Evolutionary conservation across 1,140 invertebrate species (phyloP).

Genomic region (Bombus confusus): DNA sequence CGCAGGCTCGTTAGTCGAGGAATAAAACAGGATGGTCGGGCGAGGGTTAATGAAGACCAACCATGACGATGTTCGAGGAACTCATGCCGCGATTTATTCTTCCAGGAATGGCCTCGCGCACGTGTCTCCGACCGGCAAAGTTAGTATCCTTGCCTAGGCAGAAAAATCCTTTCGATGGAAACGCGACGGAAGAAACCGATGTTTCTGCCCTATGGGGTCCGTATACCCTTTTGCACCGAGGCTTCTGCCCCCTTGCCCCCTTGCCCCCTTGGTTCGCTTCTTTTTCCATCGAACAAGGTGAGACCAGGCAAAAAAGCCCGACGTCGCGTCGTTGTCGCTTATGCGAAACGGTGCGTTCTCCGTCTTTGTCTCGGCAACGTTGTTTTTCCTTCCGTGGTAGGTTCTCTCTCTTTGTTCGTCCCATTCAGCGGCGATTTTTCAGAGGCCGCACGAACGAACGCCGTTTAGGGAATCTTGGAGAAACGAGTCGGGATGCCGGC

Average conservation of each 20-base stretch:
- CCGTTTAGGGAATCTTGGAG: conserved; percentile 81
- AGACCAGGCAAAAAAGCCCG: conserved; percentile 71
- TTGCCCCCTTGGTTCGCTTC: conserved; percentile 4
- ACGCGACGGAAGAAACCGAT: conserved; percentile 59
- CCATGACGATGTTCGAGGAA: conserved; percentile 46
- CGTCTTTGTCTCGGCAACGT: conserved; percentile 32
- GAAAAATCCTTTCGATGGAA: conserved; percentile 67
- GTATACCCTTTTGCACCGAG: conserved; percentile 64
- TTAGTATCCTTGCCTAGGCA: conserved; percentile 47
- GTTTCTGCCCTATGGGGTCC: conserved; percentile 57
- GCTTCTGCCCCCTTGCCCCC: neutral
- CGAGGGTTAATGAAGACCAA: conserved; percentile 57
- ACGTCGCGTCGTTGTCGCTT: conserved; percentile 57
- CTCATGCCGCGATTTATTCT: conserved; percentile 52
- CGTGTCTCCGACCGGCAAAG: conserved; percentile 47
- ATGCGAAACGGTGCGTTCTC: conserved; percentile 58
- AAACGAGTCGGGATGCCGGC: conserved; percentile 54
- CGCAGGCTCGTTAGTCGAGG: neutral
- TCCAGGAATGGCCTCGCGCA: conserved; percentile 57
- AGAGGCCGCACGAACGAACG: conserved; percentile 67
- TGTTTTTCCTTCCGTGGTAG: conserved; percentile 1
- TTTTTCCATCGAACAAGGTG: conserved; percentile 71
- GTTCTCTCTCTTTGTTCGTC: neutral
- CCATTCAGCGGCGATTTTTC: conserved; percentile 74
- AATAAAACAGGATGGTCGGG: conserved; percentile 21